Conservation (phyloP, 2,888 invertebrate genomes). For the Cyrtodaria siliqua region DNA sequence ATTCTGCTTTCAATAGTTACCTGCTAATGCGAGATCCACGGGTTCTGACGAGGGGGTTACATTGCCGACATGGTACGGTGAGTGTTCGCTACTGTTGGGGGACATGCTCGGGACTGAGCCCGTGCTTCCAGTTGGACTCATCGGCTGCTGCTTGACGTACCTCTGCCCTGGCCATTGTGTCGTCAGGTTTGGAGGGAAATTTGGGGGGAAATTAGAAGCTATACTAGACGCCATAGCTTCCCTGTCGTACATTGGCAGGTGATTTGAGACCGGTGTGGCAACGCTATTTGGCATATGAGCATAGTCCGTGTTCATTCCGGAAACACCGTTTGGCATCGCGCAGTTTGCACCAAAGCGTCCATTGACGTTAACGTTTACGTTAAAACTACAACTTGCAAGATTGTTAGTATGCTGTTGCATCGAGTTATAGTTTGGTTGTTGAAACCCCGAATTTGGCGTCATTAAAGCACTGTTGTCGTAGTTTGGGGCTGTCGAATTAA, state of each 20-base stretch:
- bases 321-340: constrained; percentile 69
- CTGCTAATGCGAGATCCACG: constrained; percentile 79
- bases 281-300: constrained; percentile 65
- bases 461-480: constrained; percentile 75
- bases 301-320: constrained; percentile 64
- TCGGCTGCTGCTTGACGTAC: constrained; percentile 80
- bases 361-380: constrained; percentile 69
- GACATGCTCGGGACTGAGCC: constrained; percentile 83
- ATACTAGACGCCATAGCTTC: constrained; percentile 62
- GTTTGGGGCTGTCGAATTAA: constrained; percentile 67
- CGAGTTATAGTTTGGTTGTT: constrained; percentile 64
- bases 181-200: constrained; percentile 48
- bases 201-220: constrained; percentile 15
- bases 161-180: constrained; percentile 67
- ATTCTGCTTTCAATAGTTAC: too few relatives aligned
- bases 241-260: constrained; percentile 70
- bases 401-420: constrained; percentile 67
- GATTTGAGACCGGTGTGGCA: constrained; percentile 33
- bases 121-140: constrained; percentile 83
- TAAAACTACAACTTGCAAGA: constrained; percentile 76
- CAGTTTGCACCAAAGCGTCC: constrained; percentile 77
- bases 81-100: constrained; percentile 79
- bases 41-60: constrained; percentile 71
- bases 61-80: constrained; percentile 71
- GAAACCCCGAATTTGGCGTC: constrained; percentile 57